A percentile compares a stretch with the other conserved stretches of the same genome.
These are phyloP conservation scores for Vulpes ferrilata DNA, from an alignment of 2,113 vertebrate genomes.

Conservation along the genomic window DNA sequence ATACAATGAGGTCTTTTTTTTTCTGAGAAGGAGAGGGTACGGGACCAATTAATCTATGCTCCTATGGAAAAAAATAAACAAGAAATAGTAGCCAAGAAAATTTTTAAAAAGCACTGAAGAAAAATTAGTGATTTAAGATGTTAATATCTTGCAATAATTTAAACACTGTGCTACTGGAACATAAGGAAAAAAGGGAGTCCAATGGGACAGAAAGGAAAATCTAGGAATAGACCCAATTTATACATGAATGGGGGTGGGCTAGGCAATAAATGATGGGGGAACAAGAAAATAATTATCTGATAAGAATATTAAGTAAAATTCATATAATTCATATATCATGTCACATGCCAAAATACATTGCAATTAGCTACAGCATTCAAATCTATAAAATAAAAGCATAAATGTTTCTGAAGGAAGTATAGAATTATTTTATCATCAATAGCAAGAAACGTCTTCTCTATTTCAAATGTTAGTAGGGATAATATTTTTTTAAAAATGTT, in stretches of 20 bases:
- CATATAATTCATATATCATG: background rate
- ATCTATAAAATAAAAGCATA: background rate
- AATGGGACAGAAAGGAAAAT: background rate
- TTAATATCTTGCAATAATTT: conserved; percentile 24
- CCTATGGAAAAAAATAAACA: background rate
- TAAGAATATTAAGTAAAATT: conserved; percentile 24
- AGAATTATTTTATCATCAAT: background rate
- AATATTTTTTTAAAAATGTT: background rate
- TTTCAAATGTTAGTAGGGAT: background rate
- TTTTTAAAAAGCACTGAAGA: background rate
- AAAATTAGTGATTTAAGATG: background rate
- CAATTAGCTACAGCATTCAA: background rate
- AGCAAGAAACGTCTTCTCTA: background rate
- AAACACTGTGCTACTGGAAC: background rate
- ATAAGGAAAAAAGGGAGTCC: background rate
- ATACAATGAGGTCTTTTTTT: background rate
- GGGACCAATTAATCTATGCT: background rate
- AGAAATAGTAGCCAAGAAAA: background rate
- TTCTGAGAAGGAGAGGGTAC: background rate
- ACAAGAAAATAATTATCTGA: background rate
- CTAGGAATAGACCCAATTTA: background rate
- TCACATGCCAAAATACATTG: background rate
- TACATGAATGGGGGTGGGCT: background rate
- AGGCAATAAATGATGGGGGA: background rate
- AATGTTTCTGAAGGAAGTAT: background rate